Evolutionary conservation across 2,888 invertebrate genomes (phyloP).

Genomic region (Nemoura dubitans): DNA sequence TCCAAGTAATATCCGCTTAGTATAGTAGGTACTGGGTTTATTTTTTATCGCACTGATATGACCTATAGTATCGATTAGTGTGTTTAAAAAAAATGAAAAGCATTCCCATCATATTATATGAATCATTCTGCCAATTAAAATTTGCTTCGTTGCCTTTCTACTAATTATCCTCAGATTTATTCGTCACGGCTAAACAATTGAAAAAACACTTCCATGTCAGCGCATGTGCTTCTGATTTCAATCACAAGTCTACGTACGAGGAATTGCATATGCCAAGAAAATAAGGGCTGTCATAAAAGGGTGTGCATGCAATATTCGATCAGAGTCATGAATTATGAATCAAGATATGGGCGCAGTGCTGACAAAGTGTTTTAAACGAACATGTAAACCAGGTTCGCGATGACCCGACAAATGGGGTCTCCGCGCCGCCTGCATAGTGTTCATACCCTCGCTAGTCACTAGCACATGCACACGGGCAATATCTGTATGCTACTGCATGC

Average conservation of each 20-base stretch:
- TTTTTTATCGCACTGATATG: no score
- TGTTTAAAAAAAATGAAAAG: no score
- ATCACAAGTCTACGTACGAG: background rate
- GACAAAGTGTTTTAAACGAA: constrained; percentile 31
- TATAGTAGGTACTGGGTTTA: no score
- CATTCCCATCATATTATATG: no score
- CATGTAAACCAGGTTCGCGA: background rate
- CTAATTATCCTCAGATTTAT: background rate
- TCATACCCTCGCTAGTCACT: background rate
- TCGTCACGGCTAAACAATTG: background rate
- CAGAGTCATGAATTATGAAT: constrained; percentile 41
- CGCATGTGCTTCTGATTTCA: background rate
- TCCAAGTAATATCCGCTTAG: background rate
- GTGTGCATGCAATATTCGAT: background rate
- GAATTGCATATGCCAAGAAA: background rate
- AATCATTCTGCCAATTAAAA: background rate
- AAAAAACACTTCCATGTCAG: background rate
- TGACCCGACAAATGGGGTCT: constrained; percentile 26
- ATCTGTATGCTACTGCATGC: constrained; percentile 31
- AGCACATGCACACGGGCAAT: constrained; percentile 3
- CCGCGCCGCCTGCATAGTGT: background rate
- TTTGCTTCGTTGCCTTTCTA: background rate
- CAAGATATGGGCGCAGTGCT: constrained; percentile 17
- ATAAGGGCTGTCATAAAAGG: background rate
- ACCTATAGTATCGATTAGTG: no score